phyloP scores from a whole-genome alignment of 2,797 vertebrate species.

The Cetoscarus ocellatus region DNA sequence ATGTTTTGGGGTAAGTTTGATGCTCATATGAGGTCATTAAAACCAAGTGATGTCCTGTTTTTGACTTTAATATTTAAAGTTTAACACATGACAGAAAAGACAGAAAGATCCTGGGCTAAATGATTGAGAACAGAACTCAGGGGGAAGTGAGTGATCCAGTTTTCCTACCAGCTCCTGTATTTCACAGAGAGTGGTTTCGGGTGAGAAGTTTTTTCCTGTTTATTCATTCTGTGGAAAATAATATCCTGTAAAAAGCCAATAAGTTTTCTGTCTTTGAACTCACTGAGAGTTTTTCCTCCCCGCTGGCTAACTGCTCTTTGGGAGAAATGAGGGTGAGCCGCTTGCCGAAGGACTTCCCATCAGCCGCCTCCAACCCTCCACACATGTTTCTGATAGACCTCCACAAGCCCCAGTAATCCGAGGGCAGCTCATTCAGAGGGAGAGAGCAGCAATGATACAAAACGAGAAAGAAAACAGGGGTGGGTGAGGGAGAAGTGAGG shows the following conservation, averaged over 20 bases:
- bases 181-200: constrained; percentile 63
- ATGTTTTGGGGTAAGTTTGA: not conserved
- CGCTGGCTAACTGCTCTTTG: constrained; percentile 60
- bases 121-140: constrained; percentile 20
- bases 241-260: constrained; percentile 78
- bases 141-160: constrained; percentile 37
- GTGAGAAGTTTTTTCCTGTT: constrained; percentile 73
- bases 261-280: constrained; percentile 77
- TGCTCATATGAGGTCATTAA: constrained; percentile 9
- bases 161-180: constrained; percentile 69
- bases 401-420: constrained; percentile 82
- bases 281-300: constrained; percentile 69
- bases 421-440: constrained; percentile 81
- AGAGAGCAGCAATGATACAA: constrained; percentile 58
- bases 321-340: constrained; percentile 73
- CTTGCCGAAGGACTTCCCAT: constrained; percentile 81
- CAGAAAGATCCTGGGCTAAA: constrained; percentile 35
- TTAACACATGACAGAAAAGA: constrained; percentile 38
- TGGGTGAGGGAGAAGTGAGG: constrained; percentile 56
- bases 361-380: constrained; percentile 81
- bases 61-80: constrained; percentile 26
- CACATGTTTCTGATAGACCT: constrained; percentile 91
- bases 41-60: constrained; percentile 44
- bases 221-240: constrained; percentile 79
- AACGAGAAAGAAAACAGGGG: constrained; percentile 34